These are phyloP conservation scores for Onychomys arenicola DNA, from an alignment of 2,797 vertebrate genomes.

Conservation along the genomic window DNA sequence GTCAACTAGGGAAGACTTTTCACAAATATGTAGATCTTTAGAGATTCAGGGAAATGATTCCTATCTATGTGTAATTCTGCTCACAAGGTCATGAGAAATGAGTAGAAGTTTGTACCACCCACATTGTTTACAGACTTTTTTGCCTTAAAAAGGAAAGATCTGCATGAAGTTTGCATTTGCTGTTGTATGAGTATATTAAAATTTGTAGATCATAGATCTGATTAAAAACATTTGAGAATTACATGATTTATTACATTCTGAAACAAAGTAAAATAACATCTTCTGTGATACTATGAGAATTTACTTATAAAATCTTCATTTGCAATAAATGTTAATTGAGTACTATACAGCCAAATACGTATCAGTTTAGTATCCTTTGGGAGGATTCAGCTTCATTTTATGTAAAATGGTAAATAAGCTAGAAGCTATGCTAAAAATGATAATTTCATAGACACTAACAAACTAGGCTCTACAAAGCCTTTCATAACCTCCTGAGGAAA, in stretches of 20 bases:
- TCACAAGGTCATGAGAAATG: neutral
- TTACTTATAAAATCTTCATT: slow-evolving; percentile 41
- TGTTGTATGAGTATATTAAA: neutral
- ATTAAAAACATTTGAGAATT: neutral
- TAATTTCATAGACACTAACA: slow-evolving; percentile 50
- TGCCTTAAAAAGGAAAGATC: neutral
- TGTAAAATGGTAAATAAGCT: slow-evolving; percentile 21
- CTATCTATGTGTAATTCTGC: neutral
- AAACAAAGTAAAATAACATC: neutral
- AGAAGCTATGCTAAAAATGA: slow-evolving; percentile 57
- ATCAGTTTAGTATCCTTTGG: neutral
- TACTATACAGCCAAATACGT: neutral
- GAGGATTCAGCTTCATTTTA: neutral
- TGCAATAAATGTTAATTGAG: slow-evolving; percentile 26
- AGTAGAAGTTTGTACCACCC: neutral
- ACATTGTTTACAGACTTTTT: neutral
- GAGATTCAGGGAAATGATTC: neutral
- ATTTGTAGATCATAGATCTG: neutral
- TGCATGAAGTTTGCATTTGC: slow-evolving; percentile 16
- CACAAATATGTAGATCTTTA: neutral
- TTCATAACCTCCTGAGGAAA: slow-evolving; percentile 37
- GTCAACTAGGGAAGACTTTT: neutral
- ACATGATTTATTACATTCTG: neutral
- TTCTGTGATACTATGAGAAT: neutral
- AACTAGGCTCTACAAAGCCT: slow-evolving; percentile 32